phyloP scores from a whole-genome alignment of 2,797 vertebrate genomes.

The Psittacula echo region DNA sequence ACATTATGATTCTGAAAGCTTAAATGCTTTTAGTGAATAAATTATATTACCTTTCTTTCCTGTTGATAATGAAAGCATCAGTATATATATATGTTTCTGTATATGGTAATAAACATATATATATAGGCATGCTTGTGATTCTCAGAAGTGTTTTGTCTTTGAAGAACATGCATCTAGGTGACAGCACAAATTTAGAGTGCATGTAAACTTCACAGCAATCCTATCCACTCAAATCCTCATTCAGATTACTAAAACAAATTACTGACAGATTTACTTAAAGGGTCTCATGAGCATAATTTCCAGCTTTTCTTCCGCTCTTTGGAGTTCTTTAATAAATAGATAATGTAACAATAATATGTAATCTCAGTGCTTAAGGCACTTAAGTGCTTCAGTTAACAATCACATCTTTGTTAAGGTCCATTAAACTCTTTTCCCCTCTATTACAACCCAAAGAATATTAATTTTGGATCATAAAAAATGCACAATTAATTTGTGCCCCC shows the following conservation, averaged over 20 bases:
- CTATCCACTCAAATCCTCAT: background rate
- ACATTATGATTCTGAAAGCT: background rate
- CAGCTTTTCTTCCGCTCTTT: background rate
- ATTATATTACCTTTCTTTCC: background rate
- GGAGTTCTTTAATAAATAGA: background rate
- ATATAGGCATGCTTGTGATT: background rate
- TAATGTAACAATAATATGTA: background rate
- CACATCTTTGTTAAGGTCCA: background rate
- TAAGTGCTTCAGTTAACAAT: background rate
- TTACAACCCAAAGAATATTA: background rate
- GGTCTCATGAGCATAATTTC: background rate
- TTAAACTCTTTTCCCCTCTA: background rate
- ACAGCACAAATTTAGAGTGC: background rate
- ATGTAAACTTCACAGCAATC: background rate
- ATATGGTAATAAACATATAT: background rate
- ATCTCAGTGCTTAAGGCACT: background rate
- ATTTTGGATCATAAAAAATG: background rate
- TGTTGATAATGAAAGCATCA: background rate
- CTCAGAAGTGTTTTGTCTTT: background rate
- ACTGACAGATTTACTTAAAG: background rate
- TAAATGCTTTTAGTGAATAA: background rate
- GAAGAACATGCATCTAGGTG: background rate
- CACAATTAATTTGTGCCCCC: background rate
- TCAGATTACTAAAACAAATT: background rate
- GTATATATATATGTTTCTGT: background rate